Percentiles rank a stretch among this genome's conserved stretches.
These are phyloP conservation scores for Atlantisia rogersi DNA, from an alignment of 2,113 vertebrate genomes.

Conservation along the genomic window DNA sequence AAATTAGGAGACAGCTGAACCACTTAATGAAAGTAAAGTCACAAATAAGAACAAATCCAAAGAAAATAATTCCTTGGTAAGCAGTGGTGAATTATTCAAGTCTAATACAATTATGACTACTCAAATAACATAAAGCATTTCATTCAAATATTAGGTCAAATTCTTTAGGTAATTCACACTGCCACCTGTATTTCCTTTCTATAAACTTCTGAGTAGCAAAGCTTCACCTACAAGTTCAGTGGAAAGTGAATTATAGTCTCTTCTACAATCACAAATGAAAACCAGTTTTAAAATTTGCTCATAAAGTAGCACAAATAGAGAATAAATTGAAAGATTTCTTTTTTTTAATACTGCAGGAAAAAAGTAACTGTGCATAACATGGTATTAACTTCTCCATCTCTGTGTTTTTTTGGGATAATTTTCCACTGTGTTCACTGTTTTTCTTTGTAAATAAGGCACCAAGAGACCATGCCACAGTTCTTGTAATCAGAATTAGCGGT, in stretches of 20 bases:
- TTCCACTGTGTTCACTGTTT: neutral
- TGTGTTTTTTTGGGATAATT: neutral
- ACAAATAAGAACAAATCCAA: constrained; percentile 25
- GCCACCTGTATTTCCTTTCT: neutral
- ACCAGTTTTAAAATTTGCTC: neutral
- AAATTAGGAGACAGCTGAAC: constrained; percentile 26
- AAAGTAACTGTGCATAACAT: neutral
- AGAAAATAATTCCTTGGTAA: constrained; percentile 19
- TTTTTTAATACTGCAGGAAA: neutral
- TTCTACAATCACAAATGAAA: neutral
- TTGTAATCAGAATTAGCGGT: neutral
- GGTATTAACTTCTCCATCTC: neutral
- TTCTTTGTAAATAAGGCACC: neutral
- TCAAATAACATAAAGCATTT: neutral
- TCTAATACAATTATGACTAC: neutral
- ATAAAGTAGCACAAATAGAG: neutral
- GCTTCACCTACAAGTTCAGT: neutral
- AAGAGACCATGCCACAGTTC: neutral
- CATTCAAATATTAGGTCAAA: neutral
- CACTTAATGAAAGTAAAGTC: constrained; percentile 31
- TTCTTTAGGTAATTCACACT: neutral
- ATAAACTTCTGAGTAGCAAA: neutral
- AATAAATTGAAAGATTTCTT: neutral
- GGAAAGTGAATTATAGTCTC: neutral
- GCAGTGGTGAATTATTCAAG: neutral